Conservation (phyloP, 2,113 vertebrate species). For the Cinclus mexicanus region DNA sequence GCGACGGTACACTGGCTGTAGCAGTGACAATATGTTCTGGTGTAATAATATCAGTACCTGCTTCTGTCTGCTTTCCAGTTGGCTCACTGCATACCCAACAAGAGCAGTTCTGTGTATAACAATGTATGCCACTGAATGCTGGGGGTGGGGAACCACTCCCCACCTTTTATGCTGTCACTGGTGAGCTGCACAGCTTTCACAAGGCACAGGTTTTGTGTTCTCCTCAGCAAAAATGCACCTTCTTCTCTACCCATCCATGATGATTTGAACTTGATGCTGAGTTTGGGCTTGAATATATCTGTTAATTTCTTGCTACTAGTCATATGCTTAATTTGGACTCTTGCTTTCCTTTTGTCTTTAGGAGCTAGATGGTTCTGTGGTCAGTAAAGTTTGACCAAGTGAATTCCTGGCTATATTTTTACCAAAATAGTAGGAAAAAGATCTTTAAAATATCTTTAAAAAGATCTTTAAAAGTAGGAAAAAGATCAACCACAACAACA, state of each 20-base stretch:
- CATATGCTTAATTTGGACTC: neutral
- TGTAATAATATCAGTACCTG: slow-evolving; percentile 68
- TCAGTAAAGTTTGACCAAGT: neutral
- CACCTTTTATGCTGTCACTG: neutral
- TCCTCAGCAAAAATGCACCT: neutral
- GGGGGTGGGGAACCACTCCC: neutral
- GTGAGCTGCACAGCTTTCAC: neutral
- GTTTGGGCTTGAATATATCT: neutral
- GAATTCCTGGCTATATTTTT: neutral
- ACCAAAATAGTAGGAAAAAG: neutral
- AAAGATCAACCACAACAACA: no score
- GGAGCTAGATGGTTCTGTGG: neutral
- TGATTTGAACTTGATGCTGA: neutral
- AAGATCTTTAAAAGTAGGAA: no score
- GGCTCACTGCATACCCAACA: slow-evolving; percentile 66
- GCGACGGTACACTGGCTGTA: slow-evolving; percentile 63
- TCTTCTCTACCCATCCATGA: neutral
- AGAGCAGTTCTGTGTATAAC: slow-evolving; percentile 36
- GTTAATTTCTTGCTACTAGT: neutral
- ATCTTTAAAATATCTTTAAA: no score
- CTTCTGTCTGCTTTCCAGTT: slow-evolving; percentile 60
- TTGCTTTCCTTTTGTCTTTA: neutral
- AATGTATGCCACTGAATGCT: neutral
- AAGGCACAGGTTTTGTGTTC: neutral
- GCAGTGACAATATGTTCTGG: slow-evolving; percentile 72